phyloP scores from a whole-genome alignment of 1,140 invertebrate genomes.

The Doryteuthis pealeii region DNA sequence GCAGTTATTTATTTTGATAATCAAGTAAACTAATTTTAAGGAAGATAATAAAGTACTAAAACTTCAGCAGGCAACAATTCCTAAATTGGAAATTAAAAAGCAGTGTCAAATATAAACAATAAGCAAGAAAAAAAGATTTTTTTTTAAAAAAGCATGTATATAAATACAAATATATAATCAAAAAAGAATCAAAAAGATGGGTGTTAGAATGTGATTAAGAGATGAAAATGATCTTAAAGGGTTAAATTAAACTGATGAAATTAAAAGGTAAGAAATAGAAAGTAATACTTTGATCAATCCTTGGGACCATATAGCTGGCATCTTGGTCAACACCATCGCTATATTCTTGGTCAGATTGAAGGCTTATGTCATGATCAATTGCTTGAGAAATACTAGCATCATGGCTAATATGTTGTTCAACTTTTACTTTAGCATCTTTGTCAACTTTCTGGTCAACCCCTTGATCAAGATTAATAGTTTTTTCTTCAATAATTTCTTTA shows the following conservation, averaged over 20 bases:
- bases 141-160: no score
- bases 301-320: background rate
- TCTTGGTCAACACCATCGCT: background rate
- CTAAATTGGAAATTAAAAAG: no score
- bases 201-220: no score
- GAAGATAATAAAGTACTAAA: no score
- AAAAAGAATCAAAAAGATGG: no score
- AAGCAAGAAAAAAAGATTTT: no score
- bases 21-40: no score
- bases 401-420: constrained; percentile 7
- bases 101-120: no score
- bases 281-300: constrained; percentile 7
- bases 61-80: no score
- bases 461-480: constrained; percentile 1
- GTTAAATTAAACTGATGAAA: background rate
- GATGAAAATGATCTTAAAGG: no score
- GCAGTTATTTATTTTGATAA: no score
- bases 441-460: background rate
- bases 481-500: background rate
- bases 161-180: no score
- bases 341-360: background rate
- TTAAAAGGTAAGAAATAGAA: constrained; percentile 1
- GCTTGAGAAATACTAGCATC: background rate
- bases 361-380: constrained; percentile 2
- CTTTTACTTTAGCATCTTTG: background rate